Percentiles rank a stretch among this genome's conserved stretches.
Conservation (phyloP, 2,113 vertebrate genomes). For the Syrrhaptes paradoxus region DNA sequence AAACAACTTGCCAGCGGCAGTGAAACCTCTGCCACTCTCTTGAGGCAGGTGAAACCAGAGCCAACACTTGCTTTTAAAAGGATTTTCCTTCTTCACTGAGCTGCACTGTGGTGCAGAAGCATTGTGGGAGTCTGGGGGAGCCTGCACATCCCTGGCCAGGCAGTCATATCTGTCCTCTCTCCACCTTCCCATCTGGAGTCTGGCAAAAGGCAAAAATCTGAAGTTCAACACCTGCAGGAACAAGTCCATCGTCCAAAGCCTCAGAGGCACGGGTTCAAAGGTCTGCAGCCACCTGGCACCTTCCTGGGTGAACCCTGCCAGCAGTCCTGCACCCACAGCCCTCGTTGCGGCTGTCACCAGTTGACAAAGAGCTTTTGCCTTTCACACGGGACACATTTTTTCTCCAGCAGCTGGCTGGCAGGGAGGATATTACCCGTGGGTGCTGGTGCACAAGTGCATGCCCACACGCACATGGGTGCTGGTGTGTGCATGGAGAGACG, state of each 20-base stretch:
- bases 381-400: fast-evolving
- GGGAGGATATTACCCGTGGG: background rate
- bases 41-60: background rate
- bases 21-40: fast-evolving
- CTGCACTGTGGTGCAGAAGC: background rate
- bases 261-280: background rate
- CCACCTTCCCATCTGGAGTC: background rate
- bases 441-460: background rate
- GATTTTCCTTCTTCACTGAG: background rate
- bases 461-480: background rate
- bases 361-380: background rate
- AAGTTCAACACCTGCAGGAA: background rate
- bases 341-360: fast-evolving
- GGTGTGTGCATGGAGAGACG: background rate
- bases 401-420: background rate
- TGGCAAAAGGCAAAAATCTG: background rate
- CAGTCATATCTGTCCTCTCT: fast-evolving
- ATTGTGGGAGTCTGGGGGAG: background rate
- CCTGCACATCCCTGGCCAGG: fast-evolving
- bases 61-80: fast-evolving
- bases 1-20: background rate
- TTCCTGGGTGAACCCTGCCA: background rate
- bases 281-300: background rate
- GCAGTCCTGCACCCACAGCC: fast-evolving
- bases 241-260: fast-evolving